These are phyloP conservation scores for Halcyon malimbica DNA, from an alignment of 2,113 vertebrate genomes.

Conservation along the genomic window DNA sequence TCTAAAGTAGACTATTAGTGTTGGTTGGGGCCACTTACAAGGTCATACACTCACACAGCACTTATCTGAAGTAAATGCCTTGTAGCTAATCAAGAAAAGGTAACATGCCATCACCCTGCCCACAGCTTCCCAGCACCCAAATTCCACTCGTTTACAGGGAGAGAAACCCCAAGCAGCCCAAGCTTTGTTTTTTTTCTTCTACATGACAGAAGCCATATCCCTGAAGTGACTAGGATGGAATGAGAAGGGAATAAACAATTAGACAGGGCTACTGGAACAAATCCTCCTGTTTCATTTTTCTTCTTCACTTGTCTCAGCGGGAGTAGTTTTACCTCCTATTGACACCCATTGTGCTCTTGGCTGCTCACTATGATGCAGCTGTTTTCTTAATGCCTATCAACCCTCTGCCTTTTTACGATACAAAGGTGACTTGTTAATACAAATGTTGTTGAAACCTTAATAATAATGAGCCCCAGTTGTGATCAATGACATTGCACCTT, in stretches of 20 bases:
- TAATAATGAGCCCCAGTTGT: conserved; percentile 46
- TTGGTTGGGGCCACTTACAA: conserved; percentile 53
- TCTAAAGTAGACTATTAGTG: conserved; percentile 55
- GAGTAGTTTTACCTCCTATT: conserved; percentile 79
- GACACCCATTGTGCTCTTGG: conserved; percentile 68
- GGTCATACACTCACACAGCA: conserved; percentile 45
- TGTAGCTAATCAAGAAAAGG: conserved; percentile 58
- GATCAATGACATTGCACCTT: conserved; percentile 61
- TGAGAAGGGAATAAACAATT: conserved; percentile 67
- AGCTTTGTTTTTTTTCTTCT: conserved; percentile 22
- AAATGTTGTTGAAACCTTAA: conserved; percentile 65
- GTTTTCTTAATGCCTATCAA: conserved; percentile 60
- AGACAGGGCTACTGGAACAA: conserved; percentile 74
- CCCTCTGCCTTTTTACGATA: conserved; percentile 57
- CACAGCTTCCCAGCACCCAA: background rate
- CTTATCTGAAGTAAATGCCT: conserved; percentile 60
- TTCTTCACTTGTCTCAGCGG: conserved; percentile 82
- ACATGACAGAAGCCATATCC: conserved; percentile 56
- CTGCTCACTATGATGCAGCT: conserved; percentile 61
- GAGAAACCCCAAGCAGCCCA: background rate
- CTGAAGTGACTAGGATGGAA: conserved; percentile 49
- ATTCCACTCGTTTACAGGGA: conserved; percentile 17
- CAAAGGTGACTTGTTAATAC: conserved; percentile 72
- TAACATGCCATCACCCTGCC: background rate
- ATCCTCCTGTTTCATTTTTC: conserved; percentile 83